These are phyloP conservation scores for Patella vulgata DNA, from an alignment of 1,140 invertebrate genomes.

Conservation along the genomic window DNA sequence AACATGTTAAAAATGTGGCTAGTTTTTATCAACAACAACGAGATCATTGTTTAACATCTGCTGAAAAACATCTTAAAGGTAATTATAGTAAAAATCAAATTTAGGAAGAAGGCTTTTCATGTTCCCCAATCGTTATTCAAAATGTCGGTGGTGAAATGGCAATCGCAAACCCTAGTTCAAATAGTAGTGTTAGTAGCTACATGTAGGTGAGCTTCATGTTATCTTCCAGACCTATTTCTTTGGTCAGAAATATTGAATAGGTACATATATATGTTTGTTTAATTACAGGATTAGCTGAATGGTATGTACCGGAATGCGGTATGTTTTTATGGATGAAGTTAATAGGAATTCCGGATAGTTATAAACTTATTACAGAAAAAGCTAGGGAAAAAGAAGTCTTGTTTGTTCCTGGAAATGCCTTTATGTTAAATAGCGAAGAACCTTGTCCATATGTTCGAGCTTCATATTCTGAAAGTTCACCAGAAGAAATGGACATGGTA, in stretches of 20 bases:
- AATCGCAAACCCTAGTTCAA: no score
- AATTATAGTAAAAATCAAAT: no score
- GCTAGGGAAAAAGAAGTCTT: constrained; percentile 69
- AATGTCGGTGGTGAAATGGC: no score
- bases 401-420: constrained; percentile 78
- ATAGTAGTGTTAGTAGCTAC: no score
- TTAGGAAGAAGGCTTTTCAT: no score
- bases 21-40: constrained; percentile 75
- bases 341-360: constrained; percentile 75
- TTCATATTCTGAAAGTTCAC: constrained; percentile 75
- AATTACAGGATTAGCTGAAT: constrained; percentile 73
- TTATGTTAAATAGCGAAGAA: constrained; percentile 71
- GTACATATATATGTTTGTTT: not conserved
- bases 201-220: no score
- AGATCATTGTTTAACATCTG: constrained; percentile 73
- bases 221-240: not conserved
- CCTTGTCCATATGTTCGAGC: constrained; percentile 76
- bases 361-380: constrained; percentile 77
- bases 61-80: constrained; percentile 74
- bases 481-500: constrained; percentile 75
- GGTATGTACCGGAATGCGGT: constrained; percentile 75
- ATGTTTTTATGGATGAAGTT: constrained; percentile 84
- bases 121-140: no score
- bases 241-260: not conserved
- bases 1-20: constrained; percentile 73